Base-by-base conservation (phyloP, 1,140 invertebrate genomes). In the Drosophila truncata region DNA sequence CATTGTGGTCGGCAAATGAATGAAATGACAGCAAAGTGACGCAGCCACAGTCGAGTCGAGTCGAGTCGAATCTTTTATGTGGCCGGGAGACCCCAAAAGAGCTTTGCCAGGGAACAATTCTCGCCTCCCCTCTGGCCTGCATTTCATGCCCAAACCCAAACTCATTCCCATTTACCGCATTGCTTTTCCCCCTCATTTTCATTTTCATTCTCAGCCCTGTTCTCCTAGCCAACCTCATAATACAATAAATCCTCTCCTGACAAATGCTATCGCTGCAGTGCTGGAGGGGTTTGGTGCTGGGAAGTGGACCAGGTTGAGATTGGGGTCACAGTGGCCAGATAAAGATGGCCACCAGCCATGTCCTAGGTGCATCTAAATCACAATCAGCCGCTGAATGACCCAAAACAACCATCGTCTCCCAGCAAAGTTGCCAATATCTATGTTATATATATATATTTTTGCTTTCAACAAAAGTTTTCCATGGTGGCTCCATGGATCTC, bases 181-280 rank as follows among this genome's bases (percentile, higher is more conserved):
- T 29, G 52, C 66, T 16, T 71, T 71, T 31, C 42, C 25, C 46
- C 42, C 60, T 25, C 39, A 37, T 50, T 66, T 67, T 23, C 33
- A 29, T 49, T 20, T 25, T 18, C 29, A 62, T 23, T 23, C 42
- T 25, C 44, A 18, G 9, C n/a, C n/a, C 7, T 7, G 6, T 14
- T 5, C 20, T 4, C 25, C 47, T 5, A 4, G 8, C 46, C 33
- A 11, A 58, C 42, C 49, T 54, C 60, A 47, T 58, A 58, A 67
- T 80, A 76, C 80, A 80, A 87, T 87, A 87, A 87, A 83, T 87
- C 84, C 83, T 44, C 37, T 44, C 37, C 64, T 80, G 80, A 86
- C 82, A 86, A 87, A 88, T 80, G 76, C 74, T 44, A 61, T 62
- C 79, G 78, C 80, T 81, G 82, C 82, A 87, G 42, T 76, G 69